Conservation (phyloP, 2,888 invertebrate genomes). For the Pediacus dermestoides region DNA sequence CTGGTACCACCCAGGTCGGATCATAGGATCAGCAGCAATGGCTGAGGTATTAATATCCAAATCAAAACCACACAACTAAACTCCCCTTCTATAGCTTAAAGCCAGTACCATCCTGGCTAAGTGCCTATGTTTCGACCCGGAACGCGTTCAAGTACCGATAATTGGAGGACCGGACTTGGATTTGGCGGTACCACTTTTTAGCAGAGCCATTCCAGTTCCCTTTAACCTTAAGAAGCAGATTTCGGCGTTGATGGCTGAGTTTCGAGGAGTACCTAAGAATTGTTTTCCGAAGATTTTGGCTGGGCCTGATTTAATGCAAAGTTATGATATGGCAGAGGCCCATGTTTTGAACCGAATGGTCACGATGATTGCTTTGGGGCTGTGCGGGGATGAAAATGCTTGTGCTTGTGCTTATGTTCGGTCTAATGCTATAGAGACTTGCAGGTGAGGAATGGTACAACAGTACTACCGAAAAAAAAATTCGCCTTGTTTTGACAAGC, state of each 20-base stretch:
- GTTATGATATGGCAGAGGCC: conserved; percentile 30
- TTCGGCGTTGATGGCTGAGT: conserved; percentile 23
- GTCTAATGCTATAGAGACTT: conserved; percentile 36
- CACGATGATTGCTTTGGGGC: conserved; percentile 40
- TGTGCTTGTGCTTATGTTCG: conserved; percentile 38
- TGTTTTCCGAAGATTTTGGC: conserved; percentile 28
- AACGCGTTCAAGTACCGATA: conserved; percentile 60
- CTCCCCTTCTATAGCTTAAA: conserved; percentile 46
- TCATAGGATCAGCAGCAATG: conserved; percentile 42
- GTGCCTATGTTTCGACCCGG: conserved; percentile 56
- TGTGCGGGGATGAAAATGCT: conserved; percentile 41
- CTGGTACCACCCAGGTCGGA: conserved; percentile 47
- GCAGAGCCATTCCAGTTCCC: conserved; percentile 53
- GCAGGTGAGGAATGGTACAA: too few relatives aligned
- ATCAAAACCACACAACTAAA: not conserved
- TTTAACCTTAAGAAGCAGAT: conserved; percentile 40
- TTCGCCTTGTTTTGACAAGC: too few relatives aligned
- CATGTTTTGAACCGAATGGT: conserved; percentile 40
- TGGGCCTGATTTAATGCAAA: conserved; percentile 20
- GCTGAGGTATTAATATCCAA: conserved; percentile 33
- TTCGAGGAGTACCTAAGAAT: conserved; percentile 24
- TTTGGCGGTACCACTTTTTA: conserved; percentile 63
- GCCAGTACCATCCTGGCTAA: conserved; percentile 62
- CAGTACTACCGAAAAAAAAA: too few relatives aligned
- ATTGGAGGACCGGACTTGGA: conserved; percentile 62